Evolutionary conservation across 2,113 vertebrate species (phyloP).

Genomic region (Hipposideros armiger): DNA sequence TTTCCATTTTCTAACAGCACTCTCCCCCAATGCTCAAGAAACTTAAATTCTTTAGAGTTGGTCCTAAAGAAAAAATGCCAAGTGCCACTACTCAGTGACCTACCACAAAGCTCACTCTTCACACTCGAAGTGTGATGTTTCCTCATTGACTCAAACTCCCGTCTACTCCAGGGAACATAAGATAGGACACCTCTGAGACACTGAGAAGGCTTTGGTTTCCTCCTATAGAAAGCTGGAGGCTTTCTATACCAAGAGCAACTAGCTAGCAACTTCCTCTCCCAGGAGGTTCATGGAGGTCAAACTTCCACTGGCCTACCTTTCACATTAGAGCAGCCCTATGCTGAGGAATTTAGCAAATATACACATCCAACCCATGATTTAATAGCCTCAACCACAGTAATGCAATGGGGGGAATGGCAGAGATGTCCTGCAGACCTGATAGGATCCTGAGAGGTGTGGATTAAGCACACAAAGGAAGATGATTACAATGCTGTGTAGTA

Average conservation of each 20-base stretch:
- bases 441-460: not conserved
- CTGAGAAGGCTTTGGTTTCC: not conserved
- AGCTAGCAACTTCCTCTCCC: not conserved
- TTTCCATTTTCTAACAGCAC: not conserved
- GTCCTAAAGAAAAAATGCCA: not conserved
- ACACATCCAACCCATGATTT: not conserved
- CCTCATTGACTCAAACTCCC: not conserved
- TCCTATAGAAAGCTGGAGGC: not conserved
- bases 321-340: not conserved
- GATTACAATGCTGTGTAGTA: not conserved
- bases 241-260: not conserved
- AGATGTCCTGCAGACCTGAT: not conserved
- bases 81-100: not conserved
- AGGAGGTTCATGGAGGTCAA: not conserved
- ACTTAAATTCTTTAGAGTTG: not conserved
- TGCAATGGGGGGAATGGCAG: not conserved
- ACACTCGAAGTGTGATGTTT: not conserved
- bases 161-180: not conserved
- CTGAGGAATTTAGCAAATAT: not conserved
- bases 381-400: not conserved
- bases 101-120: not conserved
- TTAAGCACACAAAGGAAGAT: slow-evolving; percentile 10
- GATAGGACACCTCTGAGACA: not conserved
- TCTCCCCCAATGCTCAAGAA: not conserved
- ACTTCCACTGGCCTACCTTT: not conserved